These are phyloP conservation scores for Drosophila kepulauana DNA, from an alignment of 1,140 invertebrate species.

Conservation along the genomic window DNA sequence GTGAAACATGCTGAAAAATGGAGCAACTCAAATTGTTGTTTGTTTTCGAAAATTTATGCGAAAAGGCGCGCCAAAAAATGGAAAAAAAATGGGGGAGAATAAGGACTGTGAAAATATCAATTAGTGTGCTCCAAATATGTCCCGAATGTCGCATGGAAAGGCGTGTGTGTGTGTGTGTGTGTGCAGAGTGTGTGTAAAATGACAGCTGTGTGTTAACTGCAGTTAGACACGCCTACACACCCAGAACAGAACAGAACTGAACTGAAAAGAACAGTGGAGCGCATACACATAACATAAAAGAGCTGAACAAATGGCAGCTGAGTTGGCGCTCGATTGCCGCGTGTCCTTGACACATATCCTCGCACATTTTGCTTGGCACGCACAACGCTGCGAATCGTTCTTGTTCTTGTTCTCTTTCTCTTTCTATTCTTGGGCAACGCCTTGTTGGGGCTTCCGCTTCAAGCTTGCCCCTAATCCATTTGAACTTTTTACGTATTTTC, in stretches of 20 bases:
- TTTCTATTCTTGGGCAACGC: conserved; percentile 54
- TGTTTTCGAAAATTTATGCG: conserved; percentile 50
- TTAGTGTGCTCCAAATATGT: conserved; percentile 73
- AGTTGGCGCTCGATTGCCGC: conserved; percentile 27
- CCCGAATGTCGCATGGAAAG: conserved; percentile 53
- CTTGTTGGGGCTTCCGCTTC: conserved; percentile 67
- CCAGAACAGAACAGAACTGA: conserved; percentile 31
- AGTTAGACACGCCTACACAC: conserved; percentile 50
- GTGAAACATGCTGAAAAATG: neutral
- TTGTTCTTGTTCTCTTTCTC: neutral
- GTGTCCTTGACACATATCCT: conserved; percentile 80
- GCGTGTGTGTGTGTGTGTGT: conserved; percentile 33
- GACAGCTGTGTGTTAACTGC: conserved; percentile 49
- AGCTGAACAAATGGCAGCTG: neutral
- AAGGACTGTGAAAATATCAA: conserved; percentile 67
- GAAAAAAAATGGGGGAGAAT: neutral
- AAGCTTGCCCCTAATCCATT: conserved; percentile 76
- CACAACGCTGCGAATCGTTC: conserved; percentile 25
- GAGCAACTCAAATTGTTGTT: neutral
- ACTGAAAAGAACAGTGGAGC: neutral
- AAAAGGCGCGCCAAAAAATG: conserved; percentile 61
- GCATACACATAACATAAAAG: no score
- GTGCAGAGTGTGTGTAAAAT: conserved; percentile 23
- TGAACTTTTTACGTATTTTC: conserved; percentile 58
- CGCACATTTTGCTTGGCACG: conserved; percentile 19